Evolutionary conservation across 2,113 vertebrate species (phyloP).

Genomic region (Poeciliopsis retropinna): DNA sequence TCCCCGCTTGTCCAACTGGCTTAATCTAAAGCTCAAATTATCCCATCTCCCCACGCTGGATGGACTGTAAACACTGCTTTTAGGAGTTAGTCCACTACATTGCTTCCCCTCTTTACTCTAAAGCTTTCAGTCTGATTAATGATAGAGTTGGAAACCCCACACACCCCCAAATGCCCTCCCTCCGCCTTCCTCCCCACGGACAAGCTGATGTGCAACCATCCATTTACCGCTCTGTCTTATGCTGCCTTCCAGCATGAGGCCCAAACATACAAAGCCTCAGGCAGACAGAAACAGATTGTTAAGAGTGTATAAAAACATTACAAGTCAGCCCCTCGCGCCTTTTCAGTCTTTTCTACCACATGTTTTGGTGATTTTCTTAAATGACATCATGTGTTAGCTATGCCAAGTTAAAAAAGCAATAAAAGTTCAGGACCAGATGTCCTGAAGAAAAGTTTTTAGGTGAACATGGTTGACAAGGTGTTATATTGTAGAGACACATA

Average conservation of each 20-base stretch:
- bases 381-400: constrained; percentile 26
- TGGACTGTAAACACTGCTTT: constrained; percentile 47
- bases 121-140: constrained; percentile 67
- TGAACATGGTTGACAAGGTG: neutral
- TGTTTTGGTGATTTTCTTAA: constrained; percentile 39
- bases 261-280: constrained; percentile 32
- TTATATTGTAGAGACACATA: neutral
- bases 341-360: constrained; percentile 30
- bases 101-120: constrained; percentile 43
- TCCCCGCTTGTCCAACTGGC: constrained; percentile 24
- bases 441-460: neutral
- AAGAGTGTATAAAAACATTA: constrained; percentile 21
- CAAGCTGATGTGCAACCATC: constrained; percentile 41
- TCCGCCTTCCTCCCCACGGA: constrained; percentile 27
- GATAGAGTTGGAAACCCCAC: constrained; percentile 10
- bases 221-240: constrained; percentile 43
- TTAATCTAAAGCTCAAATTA: constrained; percentile 49
- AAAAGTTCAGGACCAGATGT: neutral
- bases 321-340: constrained; percentile 18
- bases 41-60: constrained; percentile 35
- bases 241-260: neutral
- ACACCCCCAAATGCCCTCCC: neutral
- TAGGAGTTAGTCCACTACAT: constrained; percentile 32
- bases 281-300: constrained; percentile 50
- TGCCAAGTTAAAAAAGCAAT: constrained; percentile 19